phyloP scores from a whole-genome alignment of 2,888 invertebrate genomes.

The Platynereis dumerilii region DNA sequence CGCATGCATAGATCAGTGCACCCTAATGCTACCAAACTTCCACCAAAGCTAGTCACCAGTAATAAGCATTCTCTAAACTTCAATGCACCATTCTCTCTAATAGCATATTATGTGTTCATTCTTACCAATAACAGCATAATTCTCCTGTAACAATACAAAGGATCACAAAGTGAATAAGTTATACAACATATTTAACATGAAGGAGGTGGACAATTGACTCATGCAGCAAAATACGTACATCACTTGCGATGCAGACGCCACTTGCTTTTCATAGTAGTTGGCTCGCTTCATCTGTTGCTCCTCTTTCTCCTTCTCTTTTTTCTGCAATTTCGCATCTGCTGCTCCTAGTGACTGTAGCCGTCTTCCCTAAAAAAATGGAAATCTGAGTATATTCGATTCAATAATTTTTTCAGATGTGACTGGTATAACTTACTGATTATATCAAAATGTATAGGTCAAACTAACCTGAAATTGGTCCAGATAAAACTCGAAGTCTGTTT shows the following conservation, averaged over 20 bases:
- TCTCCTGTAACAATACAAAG: too few relatives aligned
- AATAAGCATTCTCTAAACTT: too few relatives aligned
- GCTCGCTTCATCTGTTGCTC: background rate
- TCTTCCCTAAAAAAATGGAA: background rate
- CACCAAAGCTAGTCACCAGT: background rate
- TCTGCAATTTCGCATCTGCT: background rate
- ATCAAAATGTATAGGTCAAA: too few relatives aligned
- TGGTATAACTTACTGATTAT: background rate
- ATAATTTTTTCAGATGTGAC: background rate
- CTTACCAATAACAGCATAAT: too few relatives aligned
- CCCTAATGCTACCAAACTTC: too few relatives aligned
- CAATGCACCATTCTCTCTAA: background rate
- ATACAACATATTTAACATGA: background rate
- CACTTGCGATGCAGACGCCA: background rate
- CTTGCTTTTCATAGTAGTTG: background rate
- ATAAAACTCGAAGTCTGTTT: background rate
- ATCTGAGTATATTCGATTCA: too few relatives aligned
- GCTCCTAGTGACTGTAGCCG: background rate
- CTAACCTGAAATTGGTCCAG: background rate
- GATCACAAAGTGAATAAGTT: background rate
- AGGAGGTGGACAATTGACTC: background rate
- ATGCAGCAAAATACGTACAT: background rate
- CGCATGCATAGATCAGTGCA: too few relatives aligned
- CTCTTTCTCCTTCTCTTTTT: background rate
- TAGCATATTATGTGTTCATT: background rate